These are phyloP conservation scores for Ormyrus thymus DNA, from an alignment of 2,888 invertebrate genomes.

Conservation along the genomic window DNA sequence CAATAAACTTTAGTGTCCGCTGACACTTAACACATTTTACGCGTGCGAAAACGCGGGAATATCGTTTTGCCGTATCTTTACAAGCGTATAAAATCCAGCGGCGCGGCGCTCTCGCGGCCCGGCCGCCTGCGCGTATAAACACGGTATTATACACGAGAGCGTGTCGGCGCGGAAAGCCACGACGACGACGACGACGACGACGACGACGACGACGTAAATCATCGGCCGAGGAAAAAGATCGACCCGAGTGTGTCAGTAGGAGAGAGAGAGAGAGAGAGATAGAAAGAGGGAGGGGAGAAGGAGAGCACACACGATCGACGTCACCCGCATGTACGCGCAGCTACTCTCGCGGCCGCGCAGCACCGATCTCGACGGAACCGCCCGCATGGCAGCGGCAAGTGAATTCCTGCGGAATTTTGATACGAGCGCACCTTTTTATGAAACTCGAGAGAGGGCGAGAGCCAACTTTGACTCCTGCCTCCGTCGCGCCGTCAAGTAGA, in stretches of 20 bases:
- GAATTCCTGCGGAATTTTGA: slow-evolving; percentile 28
- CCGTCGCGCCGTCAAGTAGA: no score
- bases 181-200: neutral
- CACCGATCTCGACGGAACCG: slow-evolving; percentile 21
- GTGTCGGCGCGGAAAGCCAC: neutral
- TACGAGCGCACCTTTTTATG: neutral
- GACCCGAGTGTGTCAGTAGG: neutral
- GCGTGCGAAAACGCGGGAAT: slow-evolving; percentile 54
- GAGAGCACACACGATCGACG: slow-evolving; percentile 50
- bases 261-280: neutral
- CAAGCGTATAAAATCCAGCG: slow-evolving; percentile 52
- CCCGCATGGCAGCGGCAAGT: slow-evolving; percentile 6
- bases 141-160: neutral
- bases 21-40: slow-evolving; percentile 54
- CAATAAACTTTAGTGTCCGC: slow-evolving; percentile 56
- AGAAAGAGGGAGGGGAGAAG: neutral
- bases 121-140: neutral
- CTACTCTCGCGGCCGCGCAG: slow-evolving; percentile 17
- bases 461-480: neutral
- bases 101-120: neutral
- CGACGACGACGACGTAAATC: slow-evolving; percentile 31
- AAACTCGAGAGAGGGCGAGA: neutral
- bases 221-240: slow-evolving; percentile 30
- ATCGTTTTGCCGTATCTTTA: slow-evolving; percentile 53
- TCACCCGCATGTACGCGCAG: slow-evolving; percentile 57